Base-by-base conservation (phyloP, 2,888 invertebrate genomes). In the Acheta domesticus region DNA sequence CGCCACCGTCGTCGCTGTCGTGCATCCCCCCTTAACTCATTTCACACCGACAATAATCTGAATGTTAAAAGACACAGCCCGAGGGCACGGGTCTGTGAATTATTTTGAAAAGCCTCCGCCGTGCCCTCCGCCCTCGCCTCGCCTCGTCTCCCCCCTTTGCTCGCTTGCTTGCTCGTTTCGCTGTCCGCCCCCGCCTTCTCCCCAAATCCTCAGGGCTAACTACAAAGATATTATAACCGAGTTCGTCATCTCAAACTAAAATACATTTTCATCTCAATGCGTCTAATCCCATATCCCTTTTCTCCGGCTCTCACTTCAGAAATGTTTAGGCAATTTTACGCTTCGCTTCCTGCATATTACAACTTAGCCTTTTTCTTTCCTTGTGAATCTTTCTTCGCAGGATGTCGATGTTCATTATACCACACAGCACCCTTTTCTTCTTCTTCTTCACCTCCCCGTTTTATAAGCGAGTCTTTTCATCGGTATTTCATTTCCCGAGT, bases 31-130 rank as follows among this genome's bases (percentile, higher is more conserved):
- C 49, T 49, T n/a, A 85, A 85, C 85, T 85, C 85, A 85, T 84
- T 80, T 80, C 85, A 85, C 85, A 84, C 84, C 84, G 85, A 86
- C 86, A 86, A 86, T 86, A 85, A 86, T 86, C 85, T 85, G 85
- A 86, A 87, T 87, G 86, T 86, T 86, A 86, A 87, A 86, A 85
- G 85, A 83, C 84, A 84, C 83, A 84, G 85, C 85, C 83, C 81
- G 79, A 83, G 84, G 82, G 80, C 82, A 81, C 81, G 82, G 81
- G 75, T 75, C 36, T 21, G 75, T 75, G 23, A 75, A 23, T 75
- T 75, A 75, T 75, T 75, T 75, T 20, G 20, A 75, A 75, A 23
- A 23, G 75, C 75, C 36, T 75, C 21, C 75, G 75, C 62, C n/a
- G 62, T 62, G 16, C n/a, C 62, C 62, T n/a, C 62, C 14, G 62